Base-by-base conservation (phyloP, 2,113 vertebrate genomes). In the Fregata magnificens region DNA sequence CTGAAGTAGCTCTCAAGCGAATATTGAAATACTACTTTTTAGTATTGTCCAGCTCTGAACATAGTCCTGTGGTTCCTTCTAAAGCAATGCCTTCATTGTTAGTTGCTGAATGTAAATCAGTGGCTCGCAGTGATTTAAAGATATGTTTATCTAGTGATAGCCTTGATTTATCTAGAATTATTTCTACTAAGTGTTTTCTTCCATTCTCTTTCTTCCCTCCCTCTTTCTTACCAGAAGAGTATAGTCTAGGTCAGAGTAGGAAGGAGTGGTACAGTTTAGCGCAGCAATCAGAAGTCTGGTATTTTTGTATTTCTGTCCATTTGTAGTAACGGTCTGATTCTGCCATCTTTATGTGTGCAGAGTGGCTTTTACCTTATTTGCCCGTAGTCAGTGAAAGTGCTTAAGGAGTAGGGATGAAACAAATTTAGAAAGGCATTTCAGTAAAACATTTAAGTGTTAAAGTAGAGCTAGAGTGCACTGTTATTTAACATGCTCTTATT, bases 401-500 rank as follows among this genome's bases (percentile, higher is more conserved):
- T 82, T 83, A 66, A 77, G 49, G 73, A 76, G 34, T 45, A 82
- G 61, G 66, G 67, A 49, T 82, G 77, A 91, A 84, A 58, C 50
- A 91, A 82, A 83, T 93, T 78, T 82, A 94, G 53, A 89, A 87
- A 89, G 70, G 36, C 70, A 53, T 85, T 92, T 89, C 61, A 58
- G 77, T 92, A 91, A 91, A 85, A 93, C 16, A 53, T 50, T 52
- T 66, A 81, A 79, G 84, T 82, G 85, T 88, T 91, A 96, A 96
- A 85, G 47, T 72, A 72, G 65, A 83, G 32, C 66, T 91, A 17
- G 50, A 83, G 56, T 66, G 49, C n/a, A 18, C 67, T 94, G 66
- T 86, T 96, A 89, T 85, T 97, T 89, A 96, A 80, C 45, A 29
- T 84, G 84, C 10, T 93, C 96, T 61, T 73, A 73, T 94, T 76